Conservation (phyloP, 2,888 invertebrate genomes). For the Nineta flava region DNA sequence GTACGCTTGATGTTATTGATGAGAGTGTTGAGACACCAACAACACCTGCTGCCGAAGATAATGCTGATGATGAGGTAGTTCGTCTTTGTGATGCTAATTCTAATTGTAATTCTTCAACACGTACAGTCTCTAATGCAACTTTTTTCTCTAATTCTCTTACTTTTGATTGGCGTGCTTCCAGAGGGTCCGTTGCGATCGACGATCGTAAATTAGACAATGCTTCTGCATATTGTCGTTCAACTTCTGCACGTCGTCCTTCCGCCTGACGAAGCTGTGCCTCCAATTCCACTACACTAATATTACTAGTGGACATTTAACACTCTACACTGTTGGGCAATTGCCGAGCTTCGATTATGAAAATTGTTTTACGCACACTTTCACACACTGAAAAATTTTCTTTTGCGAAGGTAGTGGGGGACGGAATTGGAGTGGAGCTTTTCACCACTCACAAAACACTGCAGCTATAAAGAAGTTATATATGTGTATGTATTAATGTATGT, state of each 20-base stretch:
- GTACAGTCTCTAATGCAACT: slow-evolving; percentile 37
- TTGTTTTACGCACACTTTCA: slow-evolving; percentile 8
- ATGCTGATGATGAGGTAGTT: slow-evolving; percentile 28
- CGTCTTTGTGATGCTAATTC: slow-evolving; percentile 63
- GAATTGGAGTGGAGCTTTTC: not conserved
- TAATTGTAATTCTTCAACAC: slow-evolving; percentile 77
- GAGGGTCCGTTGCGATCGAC: slow-evolving; percentile 40
- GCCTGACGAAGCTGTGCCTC: slow-evolving; percentile 65
- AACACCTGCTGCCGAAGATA: slow-evolving; percentile 3
- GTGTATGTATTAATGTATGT: not conserved
- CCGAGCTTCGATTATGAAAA: slow-evolving; percentile 23
- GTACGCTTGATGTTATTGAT: not conserved
- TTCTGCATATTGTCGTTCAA: slow-evolving; percentile 62
- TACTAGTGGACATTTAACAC: slow-evolving; percentile 13
- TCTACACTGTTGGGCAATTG: slow-evolving; percentile 18
- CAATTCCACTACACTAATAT: slow-evolving; percentile 35
- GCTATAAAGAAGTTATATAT: not conserved
- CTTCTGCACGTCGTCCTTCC: slow-evolving; percentile 58
- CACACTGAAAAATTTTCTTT: slow-evolving; percentile 5
- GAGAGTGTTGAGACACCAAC: not conserved
- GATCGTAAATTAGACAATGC: slow-evolving; percentile 52
- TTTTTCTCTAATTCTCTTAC: slow-evolving; percentile 86
- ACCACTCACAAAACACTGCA: not conserved
- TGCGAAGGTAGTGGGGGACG: not conserved
- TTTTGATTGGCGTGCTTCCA: slow-evolving; percentile 61